A percentile compares a stretch with the other conserved stretches of the same genome.
Conservation (phyloP, 2,113 vertebrate genomes). For the Pangasianodon hypophthalmus region DNA sequence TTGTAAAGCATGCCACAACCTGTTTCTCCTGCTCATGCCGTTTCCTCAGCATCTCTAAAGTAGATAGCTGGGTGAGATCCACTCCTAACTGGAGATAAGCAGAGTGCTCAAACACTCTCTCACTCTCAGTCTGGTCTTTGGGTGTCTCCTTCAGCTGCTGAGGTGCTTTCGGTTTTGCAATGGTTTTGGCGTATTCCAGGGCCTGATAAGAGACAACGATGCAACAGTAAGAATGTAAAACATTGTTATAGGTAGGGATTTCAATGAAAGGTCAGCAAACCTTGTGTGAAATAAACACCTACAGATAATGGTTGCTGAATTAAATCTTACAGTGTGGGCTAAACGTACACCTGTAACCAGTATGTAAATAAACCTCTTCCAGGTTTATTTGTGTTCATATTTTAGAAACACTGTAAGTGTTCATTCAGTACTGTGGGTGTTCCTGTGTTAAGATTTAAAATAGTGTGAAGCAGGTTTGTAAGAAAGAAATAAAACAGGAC, state of each 20-base stretch:
- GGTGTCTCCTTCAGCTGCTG: slow-evolving; percentile 47
- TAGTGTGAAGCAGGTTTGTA: background rate
- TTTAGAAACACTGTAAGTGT: background rate
- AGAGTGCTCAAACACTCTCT: slow-evolving; percentile 33
- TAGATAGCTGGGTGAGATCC: slow-evolving; percentile 65
- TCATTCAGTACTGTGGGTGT: background rate
- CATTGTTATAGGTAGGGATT: background rate
- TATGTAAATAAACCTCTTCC: background rate
- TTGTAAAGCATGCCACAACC: slow-evolving; percentile 76
- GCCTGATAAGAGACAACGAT: slow-evolving; percentile 70
- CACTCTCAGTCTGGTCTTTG: slow-evolving; percentile 50
- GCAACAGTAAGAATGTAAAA: background rate
- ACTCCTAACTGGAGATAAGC: slow-evolving; percentile 52
- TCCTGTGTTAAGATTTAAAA: background rate
- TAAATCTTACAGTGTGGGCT: background rate
- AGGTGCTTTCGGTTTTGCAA: slow-evolving; percentile 77
- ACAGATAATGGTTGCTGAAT: background rate
- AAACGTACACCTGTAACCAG: background rate
- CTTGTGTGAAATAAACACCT: background rate
- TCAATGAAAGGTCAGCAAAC: background rate
- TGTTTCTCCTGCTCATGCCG: slow-evolving; percentile 86
- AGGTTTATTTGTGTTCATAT: background rate
- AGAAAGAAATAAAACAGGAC: background rate
- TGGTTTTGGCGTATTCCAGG: slow-evolving; percentile 87
- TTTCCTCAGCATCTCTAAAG: slow-evolving; percentile 75